Base-by-base conservation (phyloP, 2,797 vertebrate genomes). In the Phrynocephalus guinanensis region DNA sequence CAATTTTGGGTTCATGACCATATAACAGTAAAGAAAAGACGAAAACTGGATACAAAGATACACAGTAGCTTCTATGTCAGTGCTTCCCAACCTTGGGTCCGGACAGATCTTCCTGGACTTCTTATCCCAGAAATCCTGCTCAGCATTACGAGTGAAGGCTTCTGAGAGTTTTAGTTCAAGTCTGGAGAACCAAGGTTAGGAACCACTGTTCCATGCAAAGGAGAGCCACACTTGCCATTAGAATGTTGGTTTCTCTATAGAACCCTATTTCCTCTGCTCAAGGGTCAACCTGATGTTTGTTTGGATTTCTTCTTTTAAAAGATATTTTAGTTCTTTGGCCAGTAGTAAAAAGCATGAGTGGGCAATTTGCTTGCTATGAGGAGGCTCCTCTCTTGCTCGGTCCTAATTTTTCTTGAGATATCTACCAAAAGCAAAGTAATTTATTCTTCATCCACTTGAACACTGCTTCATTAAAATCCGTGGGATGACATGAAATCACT, bases 401-500 rank as follows among this genome's bases (percentile, higher is more conserved):
- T 7, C 38, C 2, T 67, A 16, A 24, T 72, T 50, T 85, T 44
- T 44, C 38, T 77, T 80, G 44, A 50, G 24, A 80, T 80, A 15
- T 44, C 78, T 63, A 6, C 22, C 30, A 38, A 66, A 67, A 38
- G 70, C 7, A 20, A 75, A 66, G 18, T 22, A 67, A 30, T 50
- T 66, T 82, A 48, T 60, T 82, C 38, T 44, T 75, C 33, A 50
- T 24, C 30, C 30, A 66, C 30, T 48, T 63, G 2, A 71, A 18
- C 24, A 2, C 33, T 73, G 52, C 8, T n/a, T 72, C 68, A 86
- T 13, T 80, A 48, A 44, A 86, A 86, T 72, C 24, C 63, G 24
- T 5, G 24, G 3, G n/a, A 83, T 50, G 28, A 8, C 7, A 50
- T 63, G 30, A 84, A 22, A 79, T 86, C 24, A 92, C 85, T 87